Evolutionary conservation across 1,140 invertebrate genomes (phyloP).

Genomic region (Bombyx mandarina): DNA sequence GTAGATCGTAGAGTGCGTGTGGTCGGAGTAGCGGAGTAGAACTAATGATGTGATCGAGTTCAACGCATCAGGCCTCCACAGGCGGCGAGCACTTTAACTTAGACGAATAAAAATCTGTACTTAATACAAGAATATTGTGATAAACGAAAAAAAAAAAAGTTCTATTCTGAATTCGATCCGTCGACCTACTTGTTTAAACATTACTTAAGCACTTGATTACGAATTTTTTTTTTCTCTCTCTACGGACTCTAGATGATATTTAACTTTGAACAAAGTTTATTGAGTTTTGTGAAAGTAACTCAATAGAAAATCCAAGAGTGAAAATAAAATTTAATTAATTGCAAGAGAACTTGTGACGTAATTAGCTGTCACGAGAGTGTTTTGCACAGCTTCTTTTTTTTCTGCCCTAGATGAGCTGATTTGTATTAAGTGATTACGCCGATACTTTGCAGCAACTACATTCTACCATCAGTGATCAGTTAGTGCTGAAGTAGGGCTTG

Average conservation of each 20-base stretch:
- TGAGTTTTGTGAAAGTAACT: neutral
- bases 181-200: no score
- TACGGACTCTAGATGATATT: neutral
- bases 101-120: slow-evolving; percentile 7
- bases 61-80: slow-evolving; percentile 50
- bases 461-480: no score
- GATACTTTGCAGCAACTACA: no score
- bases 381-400: no score
- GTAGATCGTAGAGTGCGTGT: slow-evolving; percentile 38
- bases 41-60: slow-evolving; percentile 65
- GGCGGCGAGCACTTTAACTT: slow-evolving; percentile 41
- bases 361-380: no score
- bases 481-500: no score
- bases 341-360: no score
- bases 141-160: neutral
- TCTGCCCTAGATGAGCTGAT: no score
- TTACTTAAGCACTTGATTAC: neutral
- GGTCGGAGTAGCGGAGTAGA: slow-evolving; percentile 46
- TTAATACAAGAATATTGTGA: neutral
- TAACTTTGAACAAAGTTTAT: neutral
- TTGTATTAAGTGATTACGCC: no score
- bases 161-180: neutral
- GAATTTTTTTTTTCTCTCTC: neutral
- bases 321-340: no score
- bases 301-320: no score